Base-by-base conservation (phyloP, 2,888 invertebrate genomes). In the Melikaiella ostensackeni region DNA sequence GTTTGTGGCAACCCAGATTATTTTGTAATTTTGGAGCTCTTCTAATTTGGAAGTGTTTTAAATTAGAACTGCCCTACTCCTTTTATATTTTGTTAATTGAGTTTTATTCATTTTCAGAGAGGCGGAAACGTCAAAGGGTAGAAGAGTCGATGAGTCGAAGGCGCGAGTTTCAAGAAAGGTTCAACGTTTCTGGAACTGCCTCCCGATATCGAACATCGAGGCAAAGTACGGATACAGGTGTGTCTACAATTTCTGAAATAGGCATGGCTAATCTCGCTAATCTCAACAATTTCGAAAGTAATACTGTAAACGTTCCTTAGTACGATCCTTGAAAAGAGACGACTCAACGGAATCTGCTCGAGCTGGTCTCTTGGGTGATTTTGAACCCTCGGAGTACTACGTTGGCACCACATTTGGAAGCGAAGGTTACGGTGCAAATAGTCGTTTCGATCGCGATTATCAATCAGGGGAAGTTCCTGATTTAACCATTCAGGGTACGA, bases 121-220 rank as follows among this genome's bases (percentile, higher is more conserved):
- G 96, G 91, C 94, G 97, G 50, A 95, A 95, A 82, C 94, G 96
- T 0, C 96, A 97, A 89, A 93, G 97, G 59, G 93, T 94, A 0
- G 97, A 97, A 87, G 98, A 98, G 86, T 95, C 96, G 0, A 92
- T 96, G 87, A 94, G 93, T 38, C 93, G 98, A 6, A 94, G 97
- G 50, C 94, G 95, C 61, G 95, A 96, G 89, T 95, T 95, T 92
- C 94, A 94, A 88, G 95, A 95, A 86, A 92, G 95, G 75, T 95
- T 94, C 91, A 92, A 93, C 21, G 90, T 83, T 77, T 74, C 92
- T 62, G 84, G 85, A 27, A 81, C 88, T 84, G 85, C 88, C 66
- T 91, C 92, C 62, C 90, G 92, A 57, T 92, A 91, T 77, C 89
- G 92, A 80, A 89, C 91, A 42, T 89, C 89, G 66, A 88, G 93